Percentiles rank a stretch among this genome's conserved stretches.
These are phyloP conservation scores for Baronia brevicornis DNA, from an alignment of 2,888 invertebrate genomes.

Conservation along the genomic window DNA sequence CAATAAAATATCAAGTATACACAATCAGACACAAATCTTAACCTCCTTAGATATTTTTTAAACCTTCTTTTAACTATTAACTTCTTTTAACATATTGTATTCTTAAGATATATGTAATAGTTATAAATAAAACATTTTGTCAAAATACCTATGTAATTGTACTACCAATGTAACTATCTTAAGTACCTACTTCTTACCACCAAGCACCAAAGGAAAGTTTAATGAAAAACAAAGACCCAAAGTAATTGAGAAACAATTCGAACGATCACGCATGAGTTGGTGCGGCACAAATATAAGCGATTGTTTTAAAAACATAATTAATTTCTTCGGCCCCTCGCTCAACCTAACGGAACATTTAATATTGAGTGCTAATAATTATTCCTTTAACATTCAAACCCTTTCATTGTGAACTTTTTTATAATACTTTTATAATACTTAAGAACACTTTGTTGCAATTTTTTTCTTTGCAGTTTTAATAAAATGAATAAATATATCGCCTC, in stretches of 20 bases:
- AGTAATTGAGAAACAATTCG: constrained; percentile 73
- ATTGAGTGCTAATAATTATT: constrained; percentile 74
- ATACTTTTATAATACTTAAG: constrained; percentile 46
- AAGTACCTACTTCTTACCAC: constrained; percentile 4
- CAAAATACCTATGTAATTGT: constrained; percentile 23
- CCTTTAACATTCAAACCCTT: constrained; percentile 66
- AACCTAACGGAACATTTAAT: constrained; percentile 72
- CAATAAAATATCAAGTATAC: no score
- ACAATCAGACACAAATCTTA: no score
- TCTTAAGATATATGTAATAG: no score
- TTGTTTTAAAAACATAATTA: constrained; percentile 75
- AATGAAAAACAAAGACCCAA: constrained; percentile 68
- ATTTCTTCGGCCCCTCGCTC: constrained; percentile 67
- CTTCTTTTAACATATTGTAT: no score
- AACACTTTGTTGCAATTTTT: constrained; percentile 44
- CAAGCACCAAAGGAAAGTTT: constrained; percentile 46
- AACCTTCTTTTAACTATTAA: no score
- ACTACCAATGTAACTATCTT: constrained; percentile 28
- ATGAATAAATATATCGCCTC: constrained; percentile 22
- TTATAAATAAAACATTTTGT: no score
- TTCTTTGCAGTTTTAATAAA: constrained; percentile 30
- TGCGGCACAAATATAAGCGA: constrained; percentile 66
- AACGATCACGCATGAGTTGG: constrained; percentile 69
- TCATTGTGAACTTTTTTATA: constrained; percentile 55
- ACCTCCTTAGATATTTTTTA: no score